These are phyloP conservation scores for Gymnarchus niloticus DNA, from an alignment of 2,113 vertebrate species.

Conservation along the genomic window DNA sequence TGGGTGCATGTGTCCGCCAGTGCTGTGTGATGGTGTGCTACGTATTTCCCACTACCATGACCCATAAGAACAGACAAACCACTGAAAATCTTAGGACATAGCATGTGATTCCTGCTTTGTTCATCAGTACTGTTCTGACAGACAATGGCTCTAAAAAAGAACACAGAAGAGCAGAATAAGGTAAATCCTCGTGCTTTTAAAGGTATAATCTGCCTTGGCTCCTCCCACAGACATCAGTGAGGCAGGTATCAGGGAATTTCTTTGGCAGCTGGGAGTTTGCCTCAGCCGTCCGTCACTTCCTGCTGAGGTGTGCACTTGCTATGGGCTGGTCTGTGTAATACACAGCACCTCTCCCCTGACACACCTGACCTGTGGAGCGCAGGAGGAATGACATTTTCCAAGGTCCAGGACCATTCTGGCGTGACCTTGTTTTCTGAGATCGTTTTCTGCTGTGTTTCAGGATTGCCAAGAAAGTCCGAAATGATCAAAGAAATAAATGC, in stretches of 20 bases:
- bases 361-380: not conserved
- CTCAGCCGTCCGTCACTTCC: not conserved
- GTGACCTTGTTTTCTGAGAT: too few species aligned
- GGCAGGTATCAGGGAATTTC: too few species aligned
- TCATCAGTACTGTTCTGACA: not conserved
- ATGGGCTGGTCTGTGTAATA: not conserved
- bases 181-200: not conserved
- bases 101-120: not conserved
- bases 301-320: not conserved
- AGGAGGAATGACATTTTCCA: not conserved
- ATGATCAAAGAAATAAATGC: not conserved
- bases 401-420: not conserved
- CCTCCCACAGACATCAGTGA: not conserved
- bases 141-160: not conserved
- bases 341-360: not conserved
- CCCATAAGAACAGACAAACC: not conserved
- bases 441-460: too few species aligned
- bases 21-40: too few species aligned
- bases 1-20: too few species aligned
- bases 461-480: not conserved
- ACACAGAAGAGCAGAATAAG: not conserved
- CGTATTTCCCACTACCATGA: too few species aligned
- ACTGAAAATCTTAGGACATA: not conserved
- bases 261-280: too few species aligned
- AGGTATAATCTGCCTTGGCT: not conserved